These are phyloP conservation scores for human (Homo sapiens) DNA, from an alignment of 2,113 vertebrate species.

Conservation along the genomic window DNA sequence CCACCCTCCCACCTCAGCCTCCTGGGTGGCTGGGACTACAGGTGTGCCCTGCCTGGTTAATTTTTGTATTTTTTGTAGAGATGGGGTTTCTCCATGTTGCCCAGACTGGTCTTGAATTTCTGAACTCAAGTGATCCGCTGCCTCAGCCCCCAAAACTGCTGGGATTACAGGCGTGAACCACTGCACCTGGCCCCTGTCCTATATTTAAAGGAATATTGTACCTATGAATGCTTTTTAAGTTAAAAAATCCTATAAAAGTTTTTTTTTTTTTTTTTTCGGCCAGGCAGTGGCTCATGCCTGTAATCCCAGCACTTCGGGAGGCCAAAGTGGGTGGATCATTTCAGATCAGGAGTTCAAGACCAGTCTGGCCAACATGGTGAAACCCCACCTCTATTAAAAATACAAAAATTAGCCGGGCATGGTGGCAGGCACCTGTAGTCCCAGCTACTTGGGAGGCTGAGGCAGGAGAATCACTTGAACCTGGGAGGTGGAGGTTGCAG, in stretches of 20 bases:
- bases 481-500: background rate
- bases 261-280: background rate
- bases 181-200: background rate
- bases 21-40: no score
- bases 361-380: background rate
- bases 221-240: background rate
- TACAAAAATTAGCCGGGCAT: background rate
- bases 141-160: no score
- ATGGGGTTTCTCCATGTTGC: no score
- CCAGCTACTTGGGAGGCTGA: background rate
- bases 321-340: background rate
- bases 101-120: no score
- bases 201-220: constrained; percentile 12
- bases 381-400: background rate
- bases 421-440: background rate
- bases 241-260: background rate
- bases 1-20: no score
- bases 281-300: background rate
- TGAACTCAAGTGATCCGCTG: no score
- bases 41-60: no score
- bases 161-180: no score
- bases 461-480: background rate
- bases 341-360: background rate
- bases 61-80: no score
- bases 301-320: background rate